Base-by-base conservation (phyloP, 2,888 invertebrate genomes). In the Coremacera marginata region DNA sequence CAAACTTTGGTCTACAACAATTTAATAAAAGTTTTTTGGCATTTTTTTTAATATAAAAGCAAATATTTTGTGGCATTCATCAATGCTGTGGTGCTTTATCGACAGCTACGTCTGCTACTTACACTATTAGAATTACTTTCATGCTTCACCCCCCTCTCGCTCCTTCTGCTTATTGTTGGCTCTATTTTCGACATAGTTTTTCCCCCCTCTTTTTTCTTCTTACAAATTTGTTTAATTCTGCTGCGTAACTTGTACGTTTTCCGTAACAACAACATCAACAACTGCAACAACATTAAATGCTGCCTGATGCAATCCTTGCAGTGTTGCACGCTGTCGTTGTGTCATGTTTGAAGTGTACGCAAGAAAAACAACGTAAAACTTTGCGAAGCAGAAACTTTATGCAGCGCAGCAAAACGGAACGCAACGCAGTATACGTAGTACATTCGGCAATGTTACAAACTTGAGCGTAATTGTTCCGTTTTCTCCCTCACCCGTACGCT, bases 41-140 rank as follows among this genome's bases (percentile, higher is more conserved):
- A 60, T 68, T 75, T 68, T 75, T 75, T 68, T 75, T 75, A 67
- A 75, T 67, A 60, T 51, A 14, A 37, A 62, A 22, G 44, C 62
- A 14, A 62, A 76, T 25, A 70, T 76, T 75, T 63, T 76, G 76
- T 52, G 70, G 62, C 62, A 62, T 44, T 25, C 75, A 68, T 68
- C 51, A 51, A 51, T 68, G 51, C 3, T 31, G n/a, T 31, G 67
- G 37, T 19, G 49, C 49, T 62, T 51, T 11, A 44, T 14, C 44
- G 44, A 44, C 44, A 44, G 44, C 44, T 14, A 44, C 44, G 44
- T 44, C 44, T 44, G 44, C 44, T 7, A 44, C 44, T 44, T 11
- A 44, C 44, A 44, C 44, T 14, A 44, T 44, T 16, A 7, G 9
- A 14, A 22, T 8, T 55, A 2, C 2, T 49, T 16, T 25, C 14